Percentiles rank a stretch among this genome's conserved stretches.
Evolutionary conservation across 2,113 vertebrate genomes (phyloP).

Genomic region (Pluvianellus socialis): DNA sequence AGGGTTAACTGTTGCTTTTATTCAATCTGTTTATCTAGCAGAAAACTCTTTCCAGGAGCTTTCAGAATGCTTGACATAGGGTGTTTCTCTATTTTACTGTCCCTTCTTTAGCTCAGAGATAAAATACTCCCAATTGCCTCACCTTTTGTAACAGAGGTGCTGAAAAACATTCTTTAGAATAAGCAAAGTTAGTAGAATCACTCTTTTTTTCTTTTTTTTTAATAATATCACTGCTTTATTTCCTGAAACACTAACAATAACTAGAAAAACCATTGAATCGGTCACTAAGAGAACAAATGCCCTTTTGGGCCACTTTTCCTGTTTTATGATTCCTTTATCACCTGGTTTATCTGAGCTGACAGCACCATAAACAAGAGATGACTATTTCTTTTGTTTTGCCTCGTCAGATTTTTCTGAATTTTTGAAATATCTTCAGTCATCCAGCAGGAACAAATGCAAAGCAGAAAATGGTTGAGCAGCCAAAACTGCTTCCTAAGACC

Average conservation of each 20-base stretch:
- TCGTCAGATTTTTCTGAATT: not conserved
- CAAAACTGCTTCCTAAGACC: slow-evolving; percentile 23
- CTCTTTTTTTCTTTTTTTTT: not conserved
- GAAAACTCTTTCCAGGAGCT: not conserved
- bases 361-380: not conserved
- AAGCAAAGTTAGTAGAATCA: not conserved
- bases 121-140: not conserved
- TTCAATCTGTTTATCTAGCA: slow-evolving; percentile 16
- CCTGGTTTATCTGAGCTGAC: not conserved
- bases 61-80: not conserved
- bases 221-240: not conserved
- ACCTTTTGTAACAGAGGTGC: not conserved
- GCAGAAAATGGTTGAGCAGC: slow-evolving; percentile 8
- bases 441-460: not conserved
- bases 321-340: not conserved
- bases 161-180: not conserved
- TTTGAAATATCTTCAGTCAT: not conserved
- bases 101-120: not conserved
- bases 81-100: not conserved
- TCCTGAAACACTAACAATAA: not conserved
- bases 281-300: not conserved
- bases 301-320: not conserved
- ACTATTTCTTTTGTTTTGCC: not conserved
- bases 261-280: not conserved
- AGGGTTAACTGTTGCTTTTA: not conserved